A percentile compares a stretch with the other conserved stretches of the same genome.
phyloP scores from a whole-genome alignment of 2,888 invertebrate species.

The Archaeoteleia sp. region DNA sequence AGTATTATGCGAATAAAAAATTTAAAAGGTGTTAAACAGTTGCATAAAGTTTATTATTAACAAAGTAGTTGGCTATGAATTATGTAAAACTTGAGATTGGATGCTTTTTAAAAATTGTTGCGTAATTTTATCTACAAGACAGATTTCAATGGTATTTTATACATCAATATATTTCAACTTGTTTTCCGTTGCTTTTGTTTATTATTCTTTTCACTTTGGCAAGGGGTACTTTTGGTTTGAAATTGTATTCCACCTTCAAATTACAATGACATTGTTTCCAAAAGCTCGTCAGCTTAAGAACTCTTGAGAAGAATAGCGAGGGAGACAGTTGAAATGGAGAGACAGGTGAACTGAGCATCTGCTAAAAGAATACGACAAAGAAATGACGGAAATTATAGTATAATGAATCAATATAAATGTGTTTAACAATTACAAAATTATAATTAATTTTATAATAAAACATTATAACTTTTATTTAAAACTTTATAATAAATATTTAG shows the following conservation, averaged over 20 bases:
- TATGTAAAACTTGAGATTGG: constrained; percentile 21
- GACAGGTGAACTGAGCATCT: constrained; percentile 12
- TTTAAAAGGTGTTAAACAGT: too few species aligned
- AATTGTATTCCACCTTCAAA: constrained; percentile 62
- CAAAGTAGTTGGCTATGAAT: constrained; percentile 4
- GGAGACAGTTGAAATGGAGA: constrained; percentile 1
- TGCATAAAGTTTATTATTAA: constrained; percentile 15
- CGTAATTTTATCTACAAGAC: background rate
- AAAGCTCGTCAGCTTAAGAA: constrained; percentile 58
- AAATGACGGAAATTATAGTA: constrained; percentile 25
- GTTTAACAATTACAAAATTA: background rate
- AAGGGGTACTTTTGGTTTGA: constrained; percentile 55
- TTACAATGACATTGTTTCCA: constrained; percentile 65
- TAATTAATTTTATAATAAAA: background rate
- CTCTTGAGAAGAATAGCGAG: constrained; percentile 28
- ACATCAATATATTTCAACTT: too few species aligned
- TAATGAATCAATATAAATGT: constrained; percentile 14
- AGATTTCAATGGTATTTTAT: constrained; percentile 52
- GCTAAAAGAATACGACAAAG: constrained; percentile 19
- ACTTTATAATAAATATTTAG: too few species aligned
- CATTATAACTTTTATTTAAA: too few species aligned
- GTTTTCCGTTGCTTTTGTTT: constrained; percentile 14
- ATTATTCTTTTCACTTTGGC: constrained; percentile 45
- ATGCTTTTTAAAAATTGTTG: constrained; percentile 12
- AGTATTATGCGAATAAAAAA: too few species aligned